Percentiles rank a stretch among this genome's conserved stretches.
Evolutionary conservation across 2,113 vertebrate species (phyloP).

Genomic region (Chelonoidis abingdonii): DNA sequence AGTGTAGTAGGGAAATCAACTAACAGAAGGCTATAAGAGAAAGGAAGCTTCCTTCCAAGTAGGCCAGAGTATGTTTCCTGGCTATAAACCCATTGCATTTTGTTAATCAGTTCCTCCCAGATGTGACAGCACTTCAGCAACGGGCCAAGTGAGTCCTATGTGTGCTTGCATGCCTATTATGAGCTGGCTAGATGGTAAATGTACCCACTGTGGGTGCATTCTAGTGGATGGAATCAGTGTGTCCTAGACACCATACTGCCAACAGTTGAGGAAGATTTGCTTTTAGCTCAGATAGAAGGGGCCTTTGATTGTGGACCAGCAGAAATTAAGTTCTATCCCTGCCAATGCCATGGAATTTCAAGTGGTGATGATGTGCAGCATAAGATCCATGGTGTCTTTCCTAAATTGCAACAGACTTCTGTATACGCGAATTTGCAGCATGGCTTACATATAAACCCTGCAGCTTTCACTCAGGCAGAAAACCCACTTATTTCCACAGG

Average conservation of each 20-base stretch:
- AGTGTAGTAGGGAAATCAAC: not conserved
- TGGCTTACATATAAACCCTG: not conserved
- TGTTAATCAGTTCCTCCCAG: not conserved
- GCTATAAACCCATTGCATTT: not conserved
- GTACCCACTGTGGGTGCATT: slow-evolving; percentile 29
- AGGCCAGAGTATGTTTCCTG: not conserved
- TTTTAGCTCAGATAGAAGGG: not conserved
- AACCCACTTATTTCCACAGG: not conserved
- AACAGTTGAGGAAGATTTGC: not conserved
- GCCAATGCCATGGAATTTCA: not conserved
- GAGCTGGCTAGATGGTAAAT: slow-evolving; percentile 31
- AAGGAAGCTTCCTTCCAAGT: not conserved
- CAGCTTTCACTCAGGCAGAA: not conserved
- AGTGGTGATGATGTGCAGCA: not conserved
- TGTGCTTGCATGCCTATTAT: rapidly evolving
- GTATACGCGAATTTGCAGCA: not conserved
- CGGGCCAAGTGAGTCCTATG: not conserved
- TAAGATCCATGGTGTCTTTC: not conserved
- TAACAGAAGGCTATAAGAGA: not conserved
- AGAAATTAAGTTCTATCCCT: not conserved
- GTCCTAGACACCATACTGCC: not conserved
- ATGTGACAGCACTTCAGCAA: not conserved
- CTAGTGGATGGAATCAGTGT: not conserved
- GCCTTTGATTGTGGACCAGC: not conserved
- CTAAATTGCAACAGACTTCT: not conserved